A percentile compares a stretch with the other conserved stretches of the same genome.
phyloP scores from a whole-genome alignment of 2,113 vertebrate genomes.

The Pao palembangensis region DNA sequence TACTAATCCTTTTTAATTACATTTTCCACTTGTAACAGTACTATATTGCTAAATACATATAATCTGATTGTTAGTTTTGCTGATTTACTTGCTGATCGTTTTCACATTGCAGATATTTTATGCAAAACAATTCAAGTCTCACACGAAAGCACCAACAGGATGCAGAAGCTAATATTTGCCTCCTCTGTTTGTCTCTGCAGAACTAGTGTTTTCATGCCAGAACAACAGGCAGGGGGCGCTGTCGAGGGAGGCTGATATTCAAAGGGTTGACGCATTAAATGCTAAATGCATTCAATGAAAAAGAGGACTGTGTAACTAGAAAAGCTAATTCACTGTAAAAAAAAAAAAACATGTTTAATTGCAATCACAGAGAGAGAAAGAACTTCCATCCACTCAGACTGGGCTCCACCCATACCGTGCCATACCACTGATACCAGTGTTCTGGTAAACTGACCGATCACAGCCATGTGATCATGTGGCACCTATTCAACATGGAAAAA shows the following conservation, averaged over 20 bases:
- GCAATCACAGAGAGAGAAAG: too few relatives aligned
- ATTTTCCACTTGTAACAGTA: neutral
- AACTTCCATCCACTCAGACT: too few relatives aligned
- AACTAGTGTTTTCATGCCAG: conserved; percentile 45
- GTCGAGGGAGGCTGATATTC: conserved; percentile 7
- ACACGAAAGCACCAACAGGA: conserved; percentile 75
- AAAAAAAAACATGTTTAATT: too few relatives aligned
- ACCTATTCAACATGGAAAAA: too few relatives aligned
- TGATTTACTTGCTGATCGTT: conserved; percentile 2
- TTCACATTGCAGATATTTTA: conserved; percentile 47
- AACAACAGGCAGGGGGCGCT: neutral
- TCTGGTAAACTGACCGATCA: too few relatives aligned
- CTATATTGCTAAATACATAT: neutral
- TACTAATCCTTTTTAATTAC: neutral
- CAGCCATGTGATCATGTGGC: too few relatives aligned
- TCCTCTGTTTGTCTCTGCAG: conserved; percentile 72
- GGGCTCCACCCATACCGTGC: too few relatives aligned
- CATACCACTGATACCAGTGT: too few relatives aligned
- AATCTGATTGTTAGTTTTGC: neutral
- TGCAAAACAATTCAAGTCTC: conserved; percentile 35
- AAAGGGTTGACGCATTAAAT: neutral
- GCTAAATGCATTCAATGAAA: too few relatives aligned
- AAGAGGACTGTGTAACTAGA: too few relatives aligned
- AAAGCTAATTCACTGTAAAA: too few relatives aligned
- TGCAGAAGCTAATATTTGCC: conserved; percentile 62